A percentile compares a stretch with the other conserved stretches of the same genome.
Evolutionary conservation across 2,113 vertebrate species (phyloP).

Genomic region (Oncorhynchus mykiss): DNA sequence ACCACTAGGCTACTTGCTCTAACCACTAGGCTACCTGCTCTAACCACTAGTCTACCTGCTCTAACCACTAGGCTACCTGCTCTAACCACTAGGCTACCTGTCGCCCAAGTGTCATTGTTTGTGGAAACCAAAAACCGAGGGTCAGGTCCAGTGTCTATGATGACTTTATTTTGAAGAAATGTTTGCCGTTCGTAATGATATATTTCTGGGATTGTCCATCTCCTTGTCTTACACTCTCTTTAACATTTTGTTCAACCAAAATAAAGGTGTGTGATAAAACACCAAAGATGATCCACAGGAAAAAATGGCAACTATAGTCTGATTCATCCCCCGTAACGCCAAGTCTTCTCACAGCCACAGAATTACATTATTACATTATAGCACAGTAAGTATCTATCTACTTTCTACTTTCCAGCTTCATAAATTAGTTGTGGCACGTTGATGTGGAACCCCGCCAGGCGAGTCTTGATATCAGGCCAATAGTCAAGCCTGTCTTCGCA

Average conservation of each 20-base stretch:
- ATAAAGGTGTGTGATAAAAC: not conserved
- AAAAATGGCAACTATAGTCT: conserved; percentile 59
- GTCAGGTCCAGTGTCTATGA: too few relatives aligned
- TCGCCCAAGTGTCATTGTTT: not conserved
- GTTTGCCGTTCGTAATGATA: too few relatives aligned
- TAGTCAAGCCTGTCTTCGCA: conserved; percentile 1
- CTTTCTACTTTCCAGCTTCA: not conserved
- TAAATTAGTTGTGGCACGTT: not conserved
- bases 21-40: too few relatives aligned
- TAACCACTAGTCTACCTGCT: too few relatives aligned
- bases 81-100: too few relatives aligned
- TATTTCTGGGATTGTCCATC: too few relatives aligned
- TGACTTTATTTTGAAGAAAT: too few relatives aligned
- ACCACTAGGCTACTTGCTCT: too few relatives aligned
- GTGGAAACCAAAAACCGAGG: too few relatives aligned
- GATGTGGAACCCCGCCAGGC: not conserved
- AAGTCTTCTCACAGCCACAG: not conserved
- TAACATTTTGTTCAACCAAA: too few relatives aligned
- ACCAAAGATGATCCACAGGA: conserved; percentile 62
- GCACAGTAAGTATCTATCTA: not conserved
- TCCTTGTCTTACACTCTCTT: too few relatives aligned
- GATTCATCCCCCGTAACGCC: conserved; percentile 18
- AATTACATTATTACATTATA: not conserved
- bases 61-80: too few relatives aligned
- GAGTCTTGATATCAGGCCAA: not conserved